Conservation (phyloP, 2,113 vertebrate species). For the Odocoileus virginianus region DNA sequence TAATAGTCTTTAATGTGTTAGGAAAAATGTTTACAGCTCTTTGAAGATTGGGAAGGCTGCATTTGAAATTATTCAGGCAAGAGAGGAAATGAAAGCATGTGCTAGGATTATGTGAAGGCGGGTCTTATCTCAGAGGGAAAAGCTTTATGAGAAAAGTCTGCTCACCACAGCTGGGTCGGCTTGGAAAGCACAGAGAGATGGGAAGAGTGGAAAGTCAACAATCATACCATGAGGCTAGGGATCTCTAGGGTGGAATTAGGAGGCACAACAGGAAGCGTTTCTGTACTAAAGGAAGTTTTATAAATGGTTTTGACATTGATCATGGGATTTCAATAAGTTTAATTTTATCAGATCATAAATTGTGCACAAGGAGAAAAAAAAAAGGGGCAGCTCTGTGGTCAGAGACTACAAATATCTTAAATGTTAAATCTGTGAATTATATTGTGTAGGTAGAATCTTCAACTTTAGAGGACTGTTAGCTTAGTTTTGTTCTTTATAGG, state of each 20-base stretch:
- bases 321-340: slow-evolving; percentile 65
- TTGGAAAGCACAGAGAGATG: slow-evolving; percentile 71
- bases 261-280: slow-evolving; percentile 72
- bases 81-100: slow-evolving; percentile 49
- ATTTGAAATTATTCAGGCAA: slow-evolving; percentile 22
- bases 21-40: background rate
- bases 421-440: background rate
- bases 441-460: background rate
- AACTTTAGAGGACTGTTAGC: background rate
- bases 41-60: background rate
- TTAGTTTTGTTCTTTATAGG: background rate
- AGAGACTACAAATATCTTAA: background rate
- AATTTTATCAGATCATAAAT: slow-evolving; percentile 69
- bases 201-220: slow-evolving; percentile 72
- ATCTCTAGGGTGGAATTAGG: slow-evolving; percentile 74
- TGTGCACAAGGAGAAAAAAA: slow-evolving; percentile 37
- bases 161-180: slow-evolving; percentile 60
- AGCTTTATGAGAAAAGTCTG: slow-evolving; percentile 57
- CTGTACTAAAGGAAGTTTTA: slow-evolving; percentile 60
- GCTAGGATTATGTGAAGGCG: slow-evolving; percentile 48
- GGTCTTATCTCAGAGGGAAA: slow-evolving; percentile 66
- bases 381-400: background rate
- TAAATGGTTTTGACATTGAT: slow-evolving; percentile 69
- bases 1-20: background rate
- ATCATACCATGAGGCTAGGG: slow-evolving; percentile 54